Evolutionary conservation across 2,888 invertebrate genomes (phyloP).

Genomic region (Drosophila nr. perissopoda): DNA sequence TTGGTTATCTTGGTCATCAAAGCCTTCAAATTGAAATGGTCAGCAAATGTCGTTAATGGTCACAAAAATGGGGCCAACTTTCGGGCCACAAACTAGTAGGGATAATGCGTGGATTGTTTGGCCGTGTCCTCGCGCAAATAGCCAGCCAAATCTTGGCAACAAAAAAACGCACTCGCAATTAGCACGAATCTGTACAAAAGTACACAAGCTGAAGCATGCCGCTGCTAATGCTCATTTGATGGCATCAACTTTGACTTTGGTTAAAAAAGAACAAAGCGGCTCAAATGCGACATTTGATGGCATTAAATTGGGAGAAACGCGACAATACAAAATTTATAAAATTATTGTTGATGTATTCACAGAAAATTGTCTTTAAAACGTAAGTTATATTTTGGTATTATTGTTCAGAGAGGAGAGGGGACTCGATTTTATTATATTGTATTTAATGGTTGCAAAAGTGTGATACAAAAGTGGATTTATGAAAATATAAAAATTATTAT

Average conservation of each 20-base stretch:
- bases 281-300: conserved; percentile 30
- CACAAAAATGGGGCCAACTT: conserved; percentile 30
- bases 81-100: conserved; percentile 53
- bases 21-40: conserved; percentile 45
- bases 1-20: conserved; percentile 2
- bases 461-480: neutral
- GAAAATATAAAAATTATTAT: neutral
- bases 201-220: neutral
- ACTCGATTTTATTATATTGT: neutral
- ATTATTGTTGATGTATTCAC: neutral
- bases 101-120: conserved; percentile 52
- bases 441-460: neutral
- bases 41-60: conserved; percentile 49
- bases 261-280: conserved; percentile 7
- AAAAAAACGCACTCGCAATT: conserved; percentile 50
- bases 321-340: neutral
- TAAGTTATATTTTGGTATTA: neutral
- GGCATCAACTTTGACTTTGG: conserved; percentile 36
- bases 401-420: neutral
- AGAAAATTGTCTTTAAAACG: neutral
- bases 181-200: conserved; percentile 43
- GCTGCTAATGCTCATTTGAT: conserved; percentile 7
- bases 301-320: conserved; percentile 3
- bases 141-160: neutral
- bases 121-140: conserved; percentile 28